phyloP scores from a whole-genome alignment of 2,888 invertebrate species.

The Fragum whitleyi region DNA sequence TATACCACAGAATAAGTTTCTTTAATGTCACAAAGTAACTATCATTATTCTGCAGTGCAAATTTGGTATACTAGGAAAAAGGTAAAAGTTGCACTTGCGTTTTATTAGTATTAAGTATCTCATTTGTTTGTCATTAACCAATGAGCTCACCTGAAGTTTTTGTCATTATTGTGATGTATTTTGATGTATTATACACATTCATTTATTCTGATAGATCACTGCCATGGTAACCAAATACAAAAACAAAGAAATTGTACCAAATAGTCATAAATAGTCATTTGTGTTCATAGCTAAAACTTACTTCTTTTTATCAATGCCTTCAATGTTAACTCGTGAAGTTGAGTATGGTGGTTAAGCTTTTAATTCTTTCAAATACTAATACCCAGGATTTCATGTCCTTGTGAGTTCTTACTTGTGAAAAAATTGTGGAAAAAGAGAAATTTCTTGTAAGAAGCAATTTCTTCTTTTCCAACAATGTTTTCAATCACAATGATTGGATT shows the following conservation, averaged over 20 bases:
- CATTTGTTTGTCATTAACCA: constrained; percentile 9
- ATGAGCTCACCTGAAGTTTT: constrained; percentile 1
- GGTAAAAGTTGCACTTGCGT: neutral
- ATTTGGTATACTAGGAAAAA: neutral
- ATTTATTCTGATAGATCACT: constrained; percentile 16
- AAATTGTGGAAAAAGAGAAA: constrained; percentile 4
- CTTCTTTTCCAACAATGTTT: neutral
- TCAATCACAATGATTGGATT: neutral
- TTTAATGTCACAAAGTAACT: too few relatives aligned
- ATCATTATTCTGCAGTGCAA: too few relatives aligned
- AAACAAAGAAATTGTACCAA: neutral
- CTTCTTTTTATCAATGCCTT: too few relatives aligned
- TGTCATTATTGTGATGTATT: constrained; percentile 3
- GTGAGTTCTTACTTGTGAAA: too few relatives aligned
- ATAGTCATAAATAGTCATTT: too few relatives aligned
- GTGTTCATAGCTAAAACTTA: too few relatives aligned
- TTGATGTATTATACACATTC: constrained; percentile 11
- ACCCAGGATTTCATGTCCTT: too few relatives aligned
- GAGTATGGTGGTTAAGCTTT: too few relatives aligned
- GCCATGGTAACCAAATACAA: constrained; percentile 14
- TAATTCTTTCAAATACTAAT: too few relatives aligned
- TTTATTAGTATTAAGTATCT: constrained; percentile 1
- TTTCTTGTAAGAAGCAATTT: neutral
- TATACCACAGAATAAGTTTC: too few relatives aligned
- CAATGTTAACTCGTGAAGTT: too few relatives aligned